Conservation (phyloP, 2,113 vertebrate species). For the Elgaria multicarinata region DNA sequence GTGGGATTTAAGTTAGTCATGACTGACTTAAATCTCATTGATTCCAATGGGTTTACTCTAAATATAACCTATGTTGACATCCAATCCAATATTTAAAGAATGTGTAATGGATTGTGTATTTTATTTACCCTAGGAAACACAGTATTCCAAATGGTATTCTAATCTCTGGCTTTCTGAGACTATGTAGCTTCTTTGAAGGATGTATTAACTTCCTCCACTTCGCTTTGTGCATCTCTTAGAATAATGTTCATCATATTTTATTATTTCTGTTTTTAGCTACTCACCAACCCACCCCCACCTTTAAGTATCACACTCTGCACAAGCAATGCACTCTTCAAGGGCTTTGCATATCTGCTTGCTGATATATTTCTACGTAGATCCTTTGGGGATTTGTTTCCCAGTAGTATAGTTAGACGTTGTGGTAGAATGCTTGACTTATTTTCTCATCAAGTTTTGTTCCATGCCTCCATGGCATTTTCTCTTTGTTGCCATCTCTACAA, state of each 20-base stretch:
- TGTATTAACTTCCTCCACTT: background rate
- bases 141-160: background rate
- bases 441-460: conserved; percentile 67
- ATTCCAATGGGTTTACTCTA: too few species aligned
- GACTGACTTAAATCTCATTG: too few species aligned
- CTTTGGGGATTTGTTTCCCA: conserved; percentile 70
- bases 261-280: conserved; percentile 41
- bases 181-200: background rate
- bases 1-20: too few species aligned
- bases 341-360: conserved; percentile 66
- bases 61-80: too few species aligned
- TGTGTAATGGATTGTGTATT: too few species aligned
- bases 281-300: conserved; percentile 18
- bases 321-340: conserved; percentile 59
- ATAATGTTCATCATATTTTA: conserved; percentile 38
- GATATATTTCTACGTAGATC: conserved; percentile 61
- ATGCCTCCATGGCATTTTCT: conserved; percentile 59
- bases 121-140: too few species aligned
- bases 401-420: conserved; percentile 59
- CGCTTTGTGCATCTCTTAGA: background rate
- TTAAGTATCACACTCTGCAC: conserved; percentile 45
- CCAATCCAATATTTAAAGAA: too few species aligned
- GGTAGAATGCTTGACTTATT: conserved; percentile 68
- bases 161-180: background rate
- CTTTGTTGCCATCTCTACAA: conserved; percentile 60